Conservation (phyloP, 2,888 invertebrate species). For the Brenthis daphne region DNA sequence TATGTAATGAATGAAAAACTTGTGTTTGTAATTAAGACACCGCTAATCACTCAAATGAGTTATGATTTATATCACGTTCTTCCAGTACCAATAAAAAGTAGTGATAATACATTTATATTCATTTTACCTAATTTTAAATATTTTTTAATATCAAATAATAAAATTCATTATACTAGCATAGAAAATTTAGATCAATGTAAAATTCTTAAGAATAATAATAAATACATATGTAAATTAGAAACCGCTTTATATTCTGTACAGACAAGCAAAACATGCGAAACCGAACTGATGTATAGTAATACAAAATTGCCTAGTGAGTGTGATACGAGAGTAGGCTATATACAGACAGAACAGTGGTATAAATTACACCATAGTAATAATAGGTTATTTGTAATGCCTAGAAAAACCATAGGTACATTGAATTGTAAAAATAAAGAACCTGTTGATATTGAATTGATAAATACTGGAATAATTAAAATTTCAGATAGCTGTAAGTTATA, state of each 20-base stretch:
- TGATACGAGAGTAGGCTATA: conserved; percentile 36
- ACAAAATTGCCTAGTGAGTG: conserved; percentile 35
- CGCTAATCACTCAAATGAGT: conserved; percentile 31
- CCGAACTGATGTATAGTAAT: conserved; percentile 36
- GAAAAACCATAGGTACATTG: conserved; percentile 29
- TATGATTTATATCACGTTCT: conserved; percentile 38
- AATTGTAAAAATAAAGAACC: conserved; percentile 33
- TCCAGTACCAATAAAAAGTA: conserved; percentile 36
- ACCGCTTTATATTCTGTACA: neutral
- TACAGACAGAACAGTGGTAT: conserved; percentile 33
- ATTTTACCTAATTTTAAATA: conserved; percentile 40
- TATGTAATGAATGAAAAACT: conserved; percentile 36
- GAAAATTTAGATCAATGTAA: conserved; percentile 36
- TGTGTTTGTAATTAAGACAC: conserved; percentile 37
- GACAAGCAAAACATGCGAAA: conserved; percentile 35
- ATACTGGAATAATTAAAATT: conserved; percentile 24
- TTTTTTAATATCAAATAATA: conserved; percentile 10
- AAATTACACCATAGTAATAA: conserved; percentile 27
- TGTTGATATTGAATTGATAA: conserved; percentile 29
- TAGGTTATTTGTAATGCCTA: conserved; percentile 23
- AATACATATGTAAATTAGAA: neutral
- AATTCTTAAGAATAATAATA: conserved; percentile 12
- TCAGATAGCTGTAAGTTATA: conserved; percentile 35
- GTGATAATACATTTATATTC: conserved; percentile 36
- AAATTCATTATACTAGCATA: conserved; percentile 2